Conservation (phyloP, 1,140 invertebrate species). For the Stegodyphus mimosarum region DNA sequence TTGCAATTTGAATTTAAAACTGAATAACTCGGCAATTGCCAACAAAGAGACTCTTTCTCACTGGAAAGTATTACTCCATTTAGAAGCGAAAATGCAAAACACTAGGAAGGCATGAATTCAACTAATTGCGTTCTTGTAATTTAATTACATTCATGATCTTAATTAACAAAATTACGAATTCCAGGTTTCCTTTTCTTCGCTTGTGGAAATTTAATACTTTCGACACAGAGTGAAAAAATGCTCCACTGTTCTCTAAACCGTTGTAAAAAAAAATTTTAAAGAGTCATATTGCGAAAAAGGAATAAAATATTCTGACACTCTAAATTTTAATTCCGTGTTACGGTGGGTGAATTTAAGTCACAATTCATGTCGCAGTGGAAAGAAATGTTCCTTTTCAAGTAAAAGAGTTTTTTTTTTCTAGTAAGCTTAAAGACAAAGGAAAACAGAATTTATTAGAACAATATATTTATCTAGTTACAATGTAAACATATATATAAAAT, state of each 20-base stretch:
- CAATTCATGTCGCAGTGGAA: constrained; percentile 15
- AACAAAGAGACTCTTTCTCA: no score
- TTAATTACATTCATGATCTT: constrained; percentile 60
- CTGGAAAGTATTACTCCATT: background rate
- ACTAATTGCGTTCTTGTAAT: constrained; percentile 56
- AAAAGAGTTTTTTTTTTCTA: constrained; percentile 8
- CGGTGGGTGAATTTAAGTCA: constrained; percentile 21
- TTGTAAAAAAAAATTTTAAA: constrained; percentile 11
- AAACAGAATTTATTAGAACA: background rate
- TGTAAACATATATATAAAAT: no score
- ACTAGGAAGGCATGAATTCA: constrained; percentile 24
- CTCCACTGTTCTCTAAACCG: background rate
- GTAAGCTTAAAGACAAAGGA: background rate
- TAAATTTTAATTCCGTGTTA: constrained; percentile 49
- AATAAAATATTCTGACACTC: constrained; percentile 23
- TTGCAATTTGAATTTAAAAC: no score
- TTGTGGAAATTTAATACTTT: constrained; percentile 3
- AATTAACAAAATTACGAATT: constrained; percentile 60
- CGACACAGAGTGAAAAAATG: background rate
- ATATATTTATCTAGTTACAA: background rate
- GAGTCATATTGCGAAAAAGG: constrained; percentile 23
- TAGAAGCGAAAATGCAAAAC: constrained; percentile 16
- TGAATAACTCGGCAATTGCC: no score
- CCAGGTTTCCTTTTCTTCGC: constrained; percentile 6
- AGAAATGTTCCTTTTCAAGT: constrained; percentile 31